These are phyloP conservation scores for Aplochiton taeniatus DNA, from an alignment of 2,797 vertebrate species.

Conservation along the genomic window DNA sequence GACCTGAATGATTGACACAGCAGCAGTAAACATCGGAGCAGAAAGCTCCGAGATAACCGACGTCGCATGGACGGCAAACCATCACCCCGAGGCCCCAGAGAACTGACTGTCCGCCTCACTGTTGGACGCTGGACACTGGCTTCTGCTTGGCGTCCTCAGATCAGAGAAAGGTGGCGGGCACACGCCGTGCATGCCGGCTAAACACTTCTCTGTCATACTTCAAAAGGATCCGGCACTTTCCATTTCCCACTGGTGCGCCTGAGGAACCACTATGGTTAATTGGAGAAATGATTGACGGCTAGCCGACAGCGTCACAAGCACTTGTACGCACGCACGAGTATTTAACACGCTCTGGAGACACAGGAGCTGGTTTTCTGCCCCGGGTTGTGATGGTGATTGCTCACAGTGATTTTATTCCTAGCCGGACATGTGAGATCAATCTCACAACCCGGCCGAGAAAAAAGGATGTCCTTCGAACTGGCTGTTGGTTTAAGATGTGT, in stretches of 20 bases:
- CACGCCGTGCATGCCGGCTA: not conserved
- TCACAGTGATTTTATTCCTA: conserved; percentile 2
- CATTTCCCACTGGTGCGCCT: conserved; percentile 4
- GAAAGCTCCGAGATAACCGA: too few species aligned
- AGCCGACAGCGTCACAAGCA: not conserved
- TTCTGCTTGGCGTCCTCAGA: conserved; percentile 7
- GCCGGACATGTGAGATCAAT: not conserved
- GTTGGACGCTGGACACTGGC: not conserved
- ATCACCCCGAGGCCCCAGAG: not conserved
- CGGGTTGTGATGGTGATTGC: conserved; percentile 5
- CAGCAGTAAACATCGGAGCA: not conserved
- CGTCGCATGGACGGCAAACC: not conserved
- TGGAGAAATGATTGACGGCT: conserved; percentile 35
- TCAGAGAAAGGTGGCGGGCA: conserved; percentile 4
- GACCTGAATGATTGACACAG: not conserved
- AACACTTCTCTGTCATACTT: conserved; percentile 24
- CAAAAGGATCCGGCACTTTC: conserved; percentile 28
- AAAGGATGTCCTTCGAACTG: not conserved
- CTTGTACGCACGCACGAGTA: not conserved
- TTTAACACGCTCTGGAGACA: conserved; percentile 15
- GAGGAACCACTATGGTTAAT: conserved; percentile 32
- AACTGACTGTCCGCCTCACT: conserved; percentile 11
- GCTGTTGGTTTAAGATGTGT: conserved; percentile 9
- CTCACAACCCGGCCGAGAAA: not conserved
- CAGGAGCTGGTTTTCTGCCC: not conserved